These are phyloP conservation scores for Micrasema longulum DNA, from an alignment of 1,140 invertebrate species.

Conservation along the genomic window DNA sequence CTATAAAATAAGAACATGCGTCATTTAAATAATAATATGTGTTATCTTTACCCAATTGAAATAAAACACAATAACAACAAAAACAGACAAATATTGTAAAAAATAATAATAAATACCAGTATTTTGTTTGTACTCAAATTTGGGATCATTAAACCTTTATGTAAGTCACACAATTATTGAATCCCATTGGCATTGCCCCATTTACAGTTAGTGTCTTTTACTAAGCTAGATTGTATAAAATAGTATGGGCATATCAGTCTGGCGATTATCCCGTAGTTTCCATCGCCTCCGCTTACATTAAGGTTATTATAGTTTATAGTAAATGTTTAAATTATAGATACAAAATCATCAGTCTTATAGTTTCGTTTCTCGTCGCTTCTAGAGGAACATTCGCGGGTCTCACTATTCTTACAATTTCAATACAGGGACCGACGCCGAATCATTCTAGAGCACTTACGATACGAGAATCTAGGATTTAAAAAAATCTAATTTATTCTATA, in stretches of 20 bases:
- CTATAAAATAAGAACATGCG: no score
- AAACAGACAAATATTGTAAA: no score
- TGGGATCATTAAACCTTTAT: constrained; percentile 3
- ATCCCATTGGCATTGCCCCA: neutral
- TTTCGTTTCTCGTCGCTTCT: constrained; percentile 46
- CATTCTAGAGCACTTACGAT: constrained; percentile 29
- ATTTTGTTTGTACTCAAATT: constrained; percentile 16
- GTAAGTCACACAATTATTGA: constrained; percentile 9
- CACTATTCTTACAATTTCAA: constrained; percentile 14
- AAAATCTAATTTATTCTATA: constrained; percentile 37
- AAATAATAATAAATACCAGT: constrained; percentile 15
- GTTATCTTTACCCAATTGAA: no score
- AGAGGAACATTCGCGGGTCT: constrained; percentile 37
- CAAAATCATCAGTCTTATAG: constrained; percentile 51
- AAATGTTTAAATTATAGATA: constrained; percentile 42
- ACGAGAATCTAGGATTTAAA: constrained; percentile 50
- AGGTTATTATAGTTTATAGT: no score
- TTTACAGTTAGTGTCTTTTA: constrained; percentile 16
- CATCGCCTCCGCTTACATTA: constrained; percentile 25
- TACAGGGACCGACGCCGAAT: constrained; percentile 16
- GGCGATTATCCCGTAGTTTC: constrained; percentile 25
- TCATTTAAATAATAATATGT: no score
- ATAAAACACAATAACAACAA: no score
- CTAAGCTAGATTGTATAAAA: constrained; percentile 30
- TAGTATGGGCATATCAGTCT: constrained; percentile 52